Conservation (phyloP, 37 sponge, comb jelly and placozoan species). For the Mnemiopsis leidyi region DNA sequence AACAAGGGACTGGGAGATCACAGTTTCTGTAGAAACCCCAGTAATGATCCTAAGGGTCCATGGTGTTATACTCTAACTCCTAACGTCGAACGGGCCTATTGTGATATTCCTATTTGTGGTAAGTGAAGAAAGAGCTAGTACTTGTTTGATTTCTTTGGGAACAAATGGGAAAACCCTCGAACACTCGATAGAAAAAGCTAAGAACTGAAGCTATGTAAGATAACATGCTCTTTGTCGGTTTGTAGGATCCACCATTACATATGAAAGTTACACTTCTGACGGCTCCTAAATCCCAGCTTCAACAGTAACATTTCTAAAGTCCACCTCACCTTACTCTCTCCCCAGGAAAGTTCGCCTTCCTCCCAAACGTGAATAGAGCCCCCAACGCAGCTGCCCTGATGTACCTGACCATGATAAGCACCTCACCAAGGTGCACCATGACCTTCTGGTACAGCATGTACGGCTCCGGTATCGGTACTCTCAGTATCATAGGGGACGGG, state of each 20-base stretch:
- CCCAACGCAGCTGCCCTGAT: neutral
- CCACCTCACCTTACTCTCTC: neutral
- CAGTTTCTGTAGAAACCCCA: constrained; percentile 59
- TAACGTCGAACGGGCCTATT: neutral
- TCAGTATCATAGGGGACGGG: constrained; percentile 54
- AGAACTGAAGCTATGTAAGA: too few relatives aligned
- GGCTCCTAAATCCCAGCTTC: too few relatives aligned
- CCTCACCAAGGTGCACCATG: constrained; percentile 65
- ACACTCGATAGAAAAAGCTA: too few relatives aligned
- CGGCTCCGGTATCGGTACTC: constrained; percentile 57
- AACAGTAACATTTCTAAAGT: too few relatives aligned
- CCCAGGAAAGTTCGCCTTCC: constrained; percentile 62
- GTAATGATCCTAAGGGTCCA: neutral
- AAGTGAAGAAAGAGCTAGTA: too few relatives aligned
- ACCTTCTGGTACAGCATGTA: constrained; percentile 67
- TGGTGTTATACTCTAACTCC: constrained; percentile 49
- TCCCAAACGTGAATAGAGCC: neutral
- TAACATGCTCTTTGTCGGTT: too few relatives aligned
- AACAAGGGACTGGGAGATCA: constrained; percentile 53
- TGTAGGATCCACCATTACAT: too few relatives aligned
- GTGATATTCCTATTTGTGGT: constrained; percentile 60
- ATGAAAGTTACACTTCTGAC: too few relatives aligned
- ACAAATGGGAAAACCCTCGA: too few relatives aligned
- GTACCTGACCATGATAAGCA: constrained; percentile 47
- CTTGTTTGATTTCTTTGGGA: too few relatives aligned